These are phyloP conservation scores for Microctenopoma stevenorrisi DNA, from an alignment of 2,797 vertebrate genomes.

Conservation along the genomic window DNA sequence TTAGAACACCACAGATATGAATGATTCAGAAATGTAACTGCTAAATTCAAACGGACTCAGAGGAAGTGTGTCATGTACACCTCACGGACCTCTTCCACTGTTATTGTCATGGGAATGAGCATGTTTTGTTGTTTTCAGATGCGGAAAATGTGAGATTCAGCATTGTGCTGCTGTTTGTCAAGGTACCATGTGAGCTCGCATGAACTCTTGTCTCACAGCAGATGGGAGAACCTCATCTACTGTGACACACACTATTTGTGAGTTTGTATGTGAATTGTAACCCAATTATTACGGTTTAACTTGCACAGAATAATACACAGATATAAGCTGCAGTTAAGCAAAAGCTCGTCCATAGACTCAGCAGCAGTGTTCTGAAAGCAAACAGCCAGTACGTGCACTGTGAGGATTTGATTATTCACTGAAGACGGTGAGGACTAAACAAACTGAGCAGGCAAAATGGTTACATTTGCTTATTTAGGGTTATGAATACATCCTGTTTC, in stretches of 20 bases:
- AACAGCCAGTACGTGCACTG: conserved; percentile 49
- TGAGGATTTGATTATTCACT: conserved; percentile 61
- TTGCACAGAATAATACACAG: conserved; percentile 53
- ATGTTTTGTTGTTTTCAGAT: conserved; percentile 2
- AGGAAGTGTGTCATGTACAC: conserved; percentile 58
- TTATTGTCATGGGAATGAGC: conserved; percentile 13
- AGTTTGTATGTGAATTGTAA: no score
- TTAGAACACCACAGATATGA: conserved; percentile 34
- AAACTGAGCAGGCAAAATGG: conserved; percentile 31
- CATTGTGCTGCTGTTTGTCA: conserved; percentile 2
- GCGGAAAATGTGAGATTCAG: conserved; percentile 20
- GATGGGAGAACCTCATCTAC: no score
- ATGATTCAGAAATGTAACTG: conserved; percentile 50
- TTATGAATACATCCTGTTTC: conserved; percentile 49
- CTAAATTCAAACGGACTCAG: neutral
- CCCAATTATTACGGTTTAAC: no score
- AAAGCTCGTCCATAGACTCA: conserved; percentile 65
- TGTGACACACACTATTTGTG: no score
- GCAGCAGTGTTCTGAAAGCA: conserved; percentile 65
- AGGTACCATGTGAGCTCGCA: neutral
- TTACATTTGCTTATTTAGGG: conserved; percentile 35
- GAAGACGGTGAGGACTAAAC: conserved; percentile 28
- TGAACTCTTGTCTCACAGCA: no score
- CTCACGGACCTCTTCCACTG: conserved; percentile 49
- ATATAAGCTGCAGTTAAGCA: conserved; percentile 57